Evolutionary conservation across 2,888 invertebrate genomes (phyloP), one percentile per base, ranked within the genome.

Genomic region (Bugulina stolonifera): DNA sequence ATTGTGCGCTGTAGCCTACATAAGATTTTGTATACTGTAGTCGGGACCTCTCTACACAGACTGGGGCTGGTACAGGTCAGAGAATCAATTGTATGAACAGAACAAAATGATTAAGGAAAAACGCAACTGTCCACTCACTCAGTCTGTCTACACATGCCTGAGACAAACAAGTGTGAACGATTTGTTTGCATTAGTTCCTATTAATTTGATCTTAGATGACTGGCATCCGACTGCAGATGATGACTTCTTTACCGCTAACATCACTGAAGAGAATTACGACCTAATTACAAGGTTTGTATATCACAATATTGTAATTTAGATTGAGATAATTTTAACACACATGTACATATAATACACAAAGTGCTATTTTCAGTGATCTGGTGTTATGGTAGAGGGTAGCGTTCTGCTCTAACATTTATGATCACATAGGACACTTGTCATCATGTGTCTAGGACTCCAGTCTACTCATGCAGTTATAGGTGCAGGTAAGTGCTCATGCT

Each of bases 11-110:
- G n/a, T n/a, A n/a, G n/a, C n/a, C n/a, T n/a, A n/a, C n/a, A n/a
- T n/a, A n/a, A n/a, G n/a, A n/a, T 52, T 14, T 52, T 52, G 14
- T 52, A 52, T 52, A 52, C 52, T 52, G 10, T 22, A 57, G 57
- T 64, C 64, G 32, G 64, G 64, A 27, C 32, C 64, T 64, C 64
- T 64, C 5, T 64, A 64, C 64, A 64, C 27, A 25, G 64, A 64
- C 27, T 64, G 64, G 64, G 32, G 64, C n/a, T 64, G 64, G 64
- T 64, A 32, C n/a, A 25, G 2, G 10, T 64, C 64, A 64, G 64
- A 64, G n/a, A 64, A 34, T 25, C 27, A 64, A 34, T n/a, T 22
- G 2, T 25, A 10, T 27, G 64, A 64, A 29, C 1, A 29, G 32
- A 27, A 10, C 14, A 32, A 64, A 27, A 14, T 10, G 2, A 32